phyloP scores from a whole-genome alignment of 53 echinoderm and acorn worm genomes.

The Astropecten irregularis region DNA sequence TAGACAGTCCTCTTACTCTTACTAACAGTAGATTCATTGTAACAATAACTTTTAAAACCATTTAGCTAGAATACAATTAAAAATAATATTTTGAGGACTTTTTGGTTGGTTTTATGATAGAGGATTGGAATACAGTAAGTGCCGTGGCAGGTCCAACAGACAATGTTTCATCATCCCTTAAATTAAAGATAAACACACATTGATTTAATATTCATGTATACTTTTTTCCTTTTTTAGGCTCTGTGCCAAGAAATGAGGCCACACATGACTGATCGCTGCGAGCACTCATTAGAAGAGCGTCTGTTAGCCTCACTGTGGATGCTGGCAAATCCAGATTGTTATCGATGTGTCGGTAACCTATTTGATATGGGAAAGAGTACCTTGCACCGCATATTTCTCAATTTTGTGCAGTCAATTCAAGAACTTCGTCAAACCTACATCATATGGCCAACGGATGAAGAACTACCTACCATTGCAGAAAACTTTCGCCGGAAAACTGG shows the following conservation, averaged over 20 bases:
- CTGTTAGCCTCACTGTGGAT: background rate
- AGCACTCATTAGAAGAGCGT: background rate
- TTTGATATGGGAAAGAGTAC: conserved; percentile 19
- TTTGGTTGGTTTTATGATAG: background rate
- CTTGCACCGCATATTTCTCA: background rate
- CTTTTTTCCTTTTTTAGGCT: background rate
- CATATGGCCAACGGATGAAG: conserved; percentile 13
- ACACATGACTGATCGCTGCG: background rate
- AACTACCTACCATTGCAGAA: background rate
- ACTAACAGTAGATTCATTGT: too few relatives aligned
- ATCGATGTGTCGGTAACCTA: conserved; percentile 4
- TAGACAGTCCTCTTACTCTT: too few relatives aligned
- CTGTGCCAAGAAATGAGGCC: background rate
- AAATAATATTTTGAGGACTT: background rate
- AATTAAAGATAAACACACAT: background rate
- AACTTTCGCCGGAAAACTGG: conserved; percentile 7
- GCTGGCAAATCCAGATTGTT: background rate
- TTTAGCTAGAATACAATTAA: background rate
- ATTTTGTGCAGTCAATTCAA: conserved; percentile 2
- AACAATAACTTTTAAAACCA: too few relatives aligned
- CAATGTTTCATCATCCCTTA: background rate
- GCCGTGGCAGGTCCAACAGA: background rate
- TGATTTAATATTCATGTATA: background rate
- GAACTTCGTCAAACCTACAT: conserved; percentile 5
- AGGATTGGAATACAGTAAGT: background rate